A percentile compares a stretch with the other conserved stretches of the same genome.
These are phyloP conservation scores for Chaetorhynchus papuensis DNA, from an alignment of 2,113 vertebrate species.

Conservation along the genomic window DNA sequence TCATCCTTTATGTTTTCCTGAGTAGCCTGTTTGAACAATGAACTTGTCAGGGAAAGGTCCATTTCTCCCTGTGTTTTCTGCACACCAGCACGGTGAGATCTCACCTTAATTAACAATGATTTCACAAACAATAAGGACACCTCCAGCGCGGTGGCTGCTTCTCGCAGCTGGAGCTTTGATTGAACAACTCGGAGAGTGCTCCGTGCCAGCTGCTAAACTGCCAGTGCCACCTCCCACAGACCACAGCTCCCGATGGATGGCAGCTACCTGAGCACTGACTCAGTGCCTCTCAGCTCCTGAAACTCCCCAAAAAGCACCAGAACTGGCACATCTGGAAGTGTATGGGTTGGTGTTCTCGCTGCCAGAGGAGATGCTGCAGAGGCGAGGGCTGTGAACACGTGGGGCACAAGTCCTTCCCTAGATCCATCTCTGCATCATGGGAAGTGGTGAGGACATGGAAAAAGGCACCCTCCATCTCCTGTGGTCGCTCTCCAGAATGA, in stretches of 20 bases:
- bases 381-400: rapidly evolving
- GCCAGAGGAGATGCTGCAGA: neutral
- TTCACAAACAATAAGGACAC: neutral
- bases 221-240: neutral
- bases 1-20: neutral
- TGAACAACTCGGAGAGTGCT: neutral
- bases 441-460: rapidly evolving
- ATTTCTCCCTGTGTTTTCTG: neutral
- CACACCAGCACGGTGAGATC: neutral
- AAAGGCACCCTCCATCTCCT: neutral
- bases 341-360: rapidly evolving
- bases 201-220: neutral
- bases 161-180: neutral
- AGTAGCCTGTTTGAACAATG: neutral
- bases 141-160: neutral
- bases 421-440: rapidly evolving
- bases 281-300: neutral
- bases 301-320: neutral
- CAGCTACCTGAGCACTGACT: neutral
- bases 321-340: rapidly evolving
- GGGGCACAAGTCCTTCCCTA: rapidly evolving
- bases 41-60: neutral
- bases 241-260: rapidly evolving
- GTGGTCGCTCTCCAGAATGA: neutral
- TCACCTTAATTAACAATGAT: neutral